Base-by-base conservation (phyloP, 2,113 vertebrate species). In the Numida meleagris region DNA sequence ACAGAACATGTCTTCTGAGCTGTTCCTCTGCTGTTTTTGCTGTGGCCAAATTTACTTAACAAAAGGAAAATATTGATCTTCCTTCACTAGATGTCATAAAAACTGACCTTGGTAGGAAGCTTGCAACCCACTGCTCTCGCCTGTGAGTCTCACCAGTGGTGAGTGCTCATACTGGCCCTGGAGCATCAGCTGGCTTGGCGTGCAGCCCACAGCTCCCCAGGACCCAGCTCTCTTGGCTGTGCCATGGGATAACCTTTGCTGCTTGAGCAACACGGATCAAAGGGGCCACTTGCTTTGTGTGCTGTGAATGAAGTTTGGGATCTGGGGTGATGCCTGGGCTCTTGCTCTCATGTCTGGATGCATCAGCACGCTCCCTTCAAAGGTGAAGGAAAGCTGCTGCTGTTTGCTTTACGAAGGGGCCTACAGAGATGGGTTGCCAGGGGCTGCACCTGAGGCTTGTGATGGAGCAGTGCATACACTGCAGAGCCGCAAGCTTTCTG, bases 371-470 rank as follows among this genome's bases (percentile, higher is more conserved):
- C 17, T 82, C 14, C 55, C 31, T 58, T n/a, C 18, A 1, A 18
- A 11, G 8, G 11, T 23, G 45, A 40, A 90, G 75, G 50, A 42
- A 34, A 74, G 27, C 9, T 58, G 10, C 48, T 66, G 24, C 51
- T 88, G 88, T 83, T 23, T 4, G 0, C 70, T 93, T 82, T 29
- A n/a, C 50, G 73, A 29, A 80, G 93, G 70, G 55, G 36, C 82
- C 55, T 58, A 90, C 71, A 86, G 86, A 93, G 79, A 86, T 55
- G 63, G 68, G 72, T 94, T 93, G 90, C 95, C 79, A 63, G 92
- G 82, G 90, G 94, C 94, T 71, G 88, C 79, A 88, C 88, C 88
- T 71, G 90, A 90, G 94, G 96, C 88, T 82, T n/a, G 29, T 43
- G 80, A 19, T 67, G 88, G 68, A 82, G 79, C 88, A 70, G 72